Conservation (phyloP, 2,797 vertebrate genomes). For the Oreonectes daqikongensis region DNA sequence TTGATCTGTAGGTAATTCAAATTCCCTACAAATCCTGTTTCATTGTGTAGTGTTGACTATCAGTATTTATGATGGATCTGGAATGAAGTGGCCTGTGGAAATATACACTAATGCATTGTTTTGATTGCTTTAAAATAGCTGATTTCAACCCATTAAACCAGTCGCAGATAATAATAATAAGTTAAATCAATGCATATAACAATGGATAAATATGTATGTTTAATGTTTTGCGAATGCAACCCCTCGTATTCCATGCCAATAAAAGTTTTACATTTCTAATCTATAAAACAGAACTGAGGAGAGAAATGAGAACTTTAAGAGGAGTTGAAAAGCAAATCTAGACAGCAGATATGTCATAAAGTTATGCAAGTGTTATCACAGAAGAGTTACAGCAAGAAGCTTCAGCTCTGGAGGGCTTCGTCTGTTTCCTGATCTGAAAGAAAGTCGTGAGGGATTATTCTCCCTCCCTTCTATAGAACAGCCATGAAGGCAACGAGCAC, state of each 20-base stretch:
- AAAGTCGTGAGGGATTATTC: conserved; percentile 44
- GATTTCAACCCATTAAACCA: not conserved
- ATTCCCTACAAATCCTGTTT: conserved; percentile 41
- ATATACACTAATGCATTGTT: not conserved
- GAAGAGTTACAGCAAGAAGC: not conserved
- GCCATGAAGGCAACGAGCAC: conserved; percentile 66
- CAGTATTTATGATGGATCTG: conserved; percentile 38
- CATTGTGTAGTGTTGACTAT: conserved; percentile 24
- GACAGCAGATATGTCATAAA: conserved; percentile 26
- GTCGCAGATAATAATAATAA: not conserved
- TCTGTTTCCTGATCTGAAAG: conserved; percentile 32
- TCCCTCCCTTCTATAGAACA: conserved; percentile 59
- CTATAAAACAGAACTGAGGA: not conserved
- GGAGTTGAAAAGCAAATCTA: not conserved
- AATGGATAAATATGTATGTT: not conserved
- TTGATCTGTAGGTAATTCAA: conserved; percentile 38
- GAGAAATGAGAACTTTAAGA: not conserved
- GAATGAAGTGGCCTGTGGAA: conserved; percentile 13
- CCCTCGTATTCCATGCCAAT: not conserved
- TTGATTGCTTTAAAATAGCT: not conserved
- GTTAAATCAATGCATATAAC: not conserved
- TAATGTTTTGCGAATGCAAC: not conserved
- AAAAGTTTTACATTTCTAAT: not conserved
- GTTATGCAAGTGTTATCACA: conserved; percentile 41
- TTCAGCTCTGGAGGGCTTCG: not conserved